A percentile compares a stretch with the other conserved stretches of the same genome.
These are phyloP conservation scores for Masnerella sp. DNA, from an alignment of 2,888 invertebrate genomes.

Conservation along the genomic window DNA sequence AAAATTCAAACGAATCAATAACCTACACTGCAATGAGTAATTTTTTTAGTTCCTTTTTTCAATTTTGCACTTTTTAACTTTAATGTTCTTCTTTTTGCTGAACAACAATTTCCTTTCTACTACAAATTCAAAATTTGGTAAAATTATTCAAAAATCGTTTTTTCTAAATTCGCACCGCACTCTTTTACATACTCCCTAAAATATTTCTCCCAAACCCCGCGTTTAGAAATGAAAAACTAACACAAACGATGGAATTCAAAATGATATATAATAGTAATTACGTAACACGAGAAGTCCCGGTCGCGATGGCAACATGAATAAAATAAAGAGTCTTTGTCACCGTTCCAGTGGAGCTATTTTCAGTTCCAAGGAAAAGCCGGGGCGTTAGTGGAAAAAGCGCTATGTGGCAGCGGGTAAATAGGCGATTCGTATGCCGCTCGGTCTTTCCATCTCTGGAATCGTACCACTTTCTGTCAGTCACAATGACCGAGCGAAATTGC, in stretches of 20 bases:
- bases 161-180: too few relatives aligned
- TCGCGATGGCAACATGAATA: slow-evolving; percentile 53
- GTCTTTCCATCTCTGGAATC: slow-evolving; percentile 75
- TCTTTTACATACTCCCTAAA: too few relatives aligned
- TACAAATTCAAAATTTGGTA: too few relatives aligned
- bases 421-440: slow-evolving; percentile 75
- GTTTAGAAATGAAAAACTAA: background rate
- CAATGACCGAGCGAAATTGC: slow-evolving; percentile 74
- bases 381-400: slow-evolving; percentile 69
- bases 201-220: too few relatives aligned
- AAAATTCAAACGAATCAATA: too few relatives aligned
- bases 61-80: too few relatives aligned
- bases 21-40: too few relatives aligned
- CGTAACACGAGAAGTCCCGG: slow-evolving; percentile 22
- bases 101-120: too few relatives aligned
- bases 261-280: slow-evolving; percentile 41
- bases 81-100: too few relatives aligned
- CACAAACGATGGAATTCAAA: slow-evolving; percentile 13
- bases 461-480: slow-evolving; percentile 75
- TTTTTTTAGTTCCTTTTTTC: too few relatives aligned
- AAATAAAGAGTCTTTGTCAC: slow-evolving; percentile 59
- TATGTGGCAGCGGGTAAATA: slow-evolving; percentile 70
- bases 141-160: too few relatives aligned
- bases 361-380: slow-evolving; percentile 54
- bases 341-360: slow-evolving; percentile 48